phyloP scores from a whole-genome alignment of 2,888 invertebrate species.

The Colostygia pectinataria region DNA sequence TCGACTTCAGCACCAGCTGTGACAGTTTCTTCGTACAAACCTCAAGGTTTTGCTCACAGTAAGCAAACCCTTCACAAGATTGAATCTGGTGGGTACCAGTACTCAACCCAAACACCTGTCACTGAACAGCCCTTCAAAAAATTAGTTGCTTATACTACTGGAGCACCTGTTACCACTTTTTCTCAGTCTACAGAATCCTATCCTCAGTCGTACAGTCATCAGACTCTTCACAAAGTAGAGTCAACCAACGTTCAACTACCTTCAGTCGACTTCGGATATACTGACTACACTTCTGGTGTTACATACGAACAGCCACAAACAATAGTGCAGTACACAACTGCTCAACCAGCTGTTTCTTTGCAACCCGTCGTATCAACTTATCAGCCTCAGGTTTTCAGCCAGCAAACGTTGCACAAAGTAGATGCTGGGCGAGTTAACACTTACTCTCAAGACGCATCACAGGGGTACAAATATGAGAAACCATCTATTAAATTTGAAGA shows the following conservation, averaged over 20 bases:
- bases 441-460: constrained; percentile 44
- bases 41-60: constrained; percentile 60
- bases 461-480: constrained; percentile 56
- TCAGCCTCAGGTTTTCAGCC: constrained; percentile 59
- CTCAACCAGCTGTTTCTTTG: constrained; percentile 48
- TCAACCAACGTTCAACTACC: constrained; percentile 44
- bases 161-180: constrained; percentile 51
- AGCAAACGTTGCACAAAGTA: constrained; percentile 63
- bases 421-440: constrained; percentile 54
- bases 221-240: constrained; percentile 61
- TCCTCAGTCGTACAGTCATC: constrained; percentile 63
- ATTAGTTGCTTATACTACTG: constrained; percentile 71
- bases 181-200: constrained; percentile 54
- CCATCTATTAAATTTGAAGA: constrained; percentile 54
- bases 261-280: constrained; percentile 38
- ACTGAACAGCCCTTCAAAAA: constrained; percentile 70
- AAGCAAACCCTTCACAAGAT: constrained; percentile 64
- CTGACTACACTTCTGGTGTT: constrained; percentile 42
- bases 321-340: constrained; percentile 50
- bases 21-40: constrained; percentile 62
- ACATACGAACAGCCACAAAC: constrained; percentile 45
- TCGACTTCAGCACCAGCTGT: constrained; percentile 60
- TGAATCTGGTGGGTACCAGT: constrained; percentile 57
- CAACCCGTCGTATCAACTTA: constrained; percentile 57
- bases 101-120: constrained; percentile 60